Percentiles rank a stretch among this genome's conserved stretches.
phyloP scores from a whole-genome alignment of 2,113 vertebrate species.

The Paramisgurnus dabryanus region DNA sequence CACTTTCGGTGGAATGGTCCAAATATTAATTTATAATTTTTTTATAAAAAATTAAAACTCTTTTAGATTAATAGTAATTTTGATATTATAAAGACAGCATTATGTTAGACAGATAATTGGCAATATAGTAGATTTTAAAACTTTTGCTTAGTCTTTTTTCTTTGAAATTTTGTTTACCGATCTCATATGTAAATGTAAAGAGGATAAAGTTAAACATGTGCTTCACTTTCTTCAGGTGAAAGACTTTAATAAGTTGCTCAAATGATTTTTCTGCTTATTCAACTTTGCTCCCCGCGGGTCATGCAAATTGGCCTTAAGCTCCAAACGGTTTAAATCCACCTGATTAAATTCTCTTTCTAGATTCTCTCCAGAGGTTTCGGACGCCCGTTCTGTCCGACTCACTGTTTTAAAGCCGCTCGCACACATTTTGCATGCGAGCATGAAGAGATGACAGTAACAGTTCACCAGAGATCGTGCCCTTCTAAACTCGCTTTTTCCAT shows the following conservation, averaged over 20 bases:
- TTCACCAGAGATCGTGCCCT: too few species aligned
- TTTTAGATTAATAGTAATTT: too few species aligned
- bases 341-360: conserved; percentile 33
- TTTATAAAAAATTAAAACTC: too few species aligned
- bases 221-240: conserved; percentile 1
- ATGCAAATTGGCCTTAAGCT: conserved; percentile 41
- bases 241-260: conserved; percentile 39
- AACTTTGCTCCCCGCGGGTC: conserved; percentile 14
- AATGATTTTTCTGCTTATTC: conserved; percentile 26
- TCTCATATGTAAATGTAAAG: background rate
- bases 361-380: conserved; percentile 8
- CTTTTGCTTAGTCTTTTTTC: too few species aligned
- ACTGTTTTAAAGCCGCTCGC: background rate
- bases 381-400: background rate
- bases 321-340: conserved; percentile 34
- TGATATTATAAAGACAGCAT: too few species aligned
- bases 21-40: too few species aligned
- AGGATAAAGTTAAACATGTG: background rate
- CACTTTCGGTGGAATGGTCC: too few species aligned
- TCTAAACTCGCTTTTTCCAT: too few species aligned
- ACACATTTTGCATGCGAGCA: background rate
- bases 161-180: background rate
- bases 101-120: too few species aligned
- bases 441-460: background rate
- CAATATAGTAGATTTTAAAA: too few species aligned